Evolutionary conservation across 2,113 vertebrate genomes (phyloP), one percentile per base, ranked within the genome.

Genomic region (Piprites chloris): DNA sequence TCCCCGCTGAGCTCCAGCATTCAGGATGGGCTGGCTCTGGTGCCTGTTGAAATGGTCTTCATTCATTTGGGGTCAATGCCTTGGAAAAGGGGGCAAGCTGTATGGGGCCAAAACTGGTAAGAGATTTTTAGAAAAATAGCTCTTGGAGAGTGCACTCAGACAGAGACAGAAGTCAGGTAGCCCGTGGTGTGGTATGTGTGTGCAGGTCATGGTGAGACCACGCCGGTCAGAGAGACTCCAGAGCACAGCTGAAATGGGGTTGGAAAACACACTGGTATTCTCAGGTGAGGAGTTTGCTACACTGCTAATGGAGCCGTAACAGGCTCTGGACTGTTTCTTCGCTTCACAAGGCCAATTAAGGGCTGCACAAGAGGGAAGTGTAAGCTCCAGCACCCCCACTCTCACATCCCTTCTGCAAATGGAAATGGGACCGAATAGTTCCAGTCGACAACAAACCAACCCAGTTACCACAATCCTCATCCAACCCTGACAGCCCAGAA

Each of bases 151-250:
- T 5, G 42, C 9, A 5, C 56, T 90, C 61, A 67, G 53, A 18
- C 44, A 59, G 21, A 42, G 37, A 19, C 1, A 32, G 68, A 46
- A 61, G 61, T 5, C 37, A 44, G 59, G 59, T 33, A 59, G 52
- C 33, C 46, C 18, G 7, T 0, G 2, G 2, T 1, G 22, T 21
- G 52, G 28, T 56, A n/a, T 0, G 0, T 1, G 10, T 6, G 35
- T 4, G 9, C 0, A 3, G 37, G 66, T 35, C 5, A 0, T 21
- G 72, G n/a, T 1, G 5, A 6, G 37, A 30, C 20, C 12, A 3
- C 0, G 1, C 41, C 20, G 32, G 55, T 16, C 41, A 58, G 63
- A 47, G 55, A 33, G 27, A 9, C 41, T 35, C 44, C 68, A 41
- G 53, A 52, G 33, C 24, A 30, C 0, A 1, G 20, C 63, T 4